Evolutionary conservation across 2,888 invertebrate genomes (phyloP).

Genomic region (Kryphioiulus occultus): DNA sequence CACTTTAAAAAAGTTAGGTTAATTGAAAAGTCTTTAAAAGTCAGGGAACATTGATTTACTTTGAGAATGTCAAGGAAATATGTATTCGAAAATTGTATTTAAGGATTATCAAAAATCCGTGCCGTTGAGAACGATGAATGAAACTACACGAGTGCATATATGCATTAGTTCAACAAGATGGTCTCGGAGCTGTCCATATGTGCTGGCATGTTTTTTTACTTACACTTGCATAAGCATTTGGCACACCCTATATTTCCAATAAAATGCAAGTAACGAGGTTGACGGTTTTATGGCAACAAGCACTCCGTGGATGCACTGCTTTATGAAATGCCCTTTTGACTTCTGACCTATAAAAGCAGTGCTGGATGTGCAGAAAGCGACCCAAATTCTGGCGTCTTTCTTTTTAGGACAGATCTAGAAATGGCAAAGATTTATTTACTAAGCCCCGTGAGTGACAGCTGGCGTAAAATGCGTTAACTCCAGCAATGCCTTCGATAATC

Average conservation of each 20-base stretch:
- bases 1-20: too few species aligned
- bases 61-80: too few species aligned
- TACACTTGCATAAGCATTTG: background rate
- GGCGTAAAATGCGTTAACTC: constrained; percentile 3
- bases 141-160: too few species aligned
- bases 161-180: background rate
- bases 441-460: constrained; percentile 14
- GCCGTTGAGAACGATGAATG: too few species aligned
- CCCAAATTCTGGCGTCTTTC: background rate
- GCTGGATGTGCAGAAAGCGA: background rate
- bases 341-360: background rate
- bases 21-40: too few species aligned
- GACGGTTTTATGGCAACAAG: background rate
- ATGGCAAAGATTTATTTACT: background rate
- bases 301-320: background rate
- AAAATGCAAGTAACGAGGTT: background rate
- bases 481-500: background rate
- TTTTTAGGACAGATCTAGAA: constrained; percentile 31
- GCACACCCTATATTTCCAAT: background rate
- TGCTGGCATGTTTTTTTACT: background rate
- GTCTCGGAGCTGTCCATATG: too few species aligned
- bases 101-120: too few species aligned
- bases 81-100: too few species aligned
- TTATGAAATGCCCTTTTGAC: constrained; percentile 11
- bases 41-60: too few species aligned